Conservation (phyloP, 2,888 invertebrate species). For the Drosophila aldrichi region DNA sequence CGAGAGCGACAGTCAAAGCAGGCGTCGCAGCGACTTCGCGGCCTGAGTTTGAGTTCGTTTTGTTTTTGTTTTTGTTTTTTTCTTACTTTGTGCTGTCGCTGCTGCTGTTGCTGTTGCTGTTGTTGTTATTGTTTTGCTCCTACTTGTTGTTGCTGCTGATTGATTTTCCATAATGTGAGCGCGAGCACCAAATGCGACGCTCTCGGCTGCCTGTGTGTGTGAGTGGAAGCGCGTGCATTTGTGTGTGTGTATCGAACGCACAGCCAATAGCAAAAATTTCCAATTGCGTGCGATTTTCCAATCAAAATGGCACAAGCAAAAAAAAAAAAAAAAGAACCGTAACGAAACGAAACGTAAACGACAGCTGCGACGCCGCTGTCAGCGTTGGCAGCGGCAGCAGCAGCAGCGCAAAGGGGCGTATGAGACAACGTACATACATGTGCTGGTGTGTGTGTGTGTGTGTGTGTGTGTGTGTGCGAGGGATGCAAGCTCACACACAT, state of each 20-base stretch:
- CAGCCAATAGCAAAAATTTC: slow-evolving; percentile 79
- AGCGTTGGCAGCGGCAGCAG: slow-evolving; percentile 8
- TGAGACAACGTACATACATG: slow-evolving; percentile 22
- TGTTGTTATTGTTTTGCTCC: slow-evolving; percentile 1
- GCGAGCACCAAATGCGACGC: slow-evolving; percentile 39
- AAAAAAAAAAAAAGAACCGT: slow-evolving; percentile 65
- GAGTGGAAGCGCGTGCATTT: slow-evolving; percentile 14
- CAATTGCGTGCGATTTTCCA: slow-evolving; percentile 81
- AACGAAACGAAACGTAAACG: slow-evolving; percentile 28
- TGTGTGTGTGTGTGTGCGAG: slow-evolving; percentile 30
- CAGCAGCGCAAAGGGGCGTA: slow-evolving; percentile 57
- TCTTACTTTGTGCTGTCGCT: not conserved
- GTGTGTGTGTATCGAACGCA: slow-evolving; percentile 73
- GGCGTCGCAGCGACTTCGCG: slow-evolving; percentile 25
- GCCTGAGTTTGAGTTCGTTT: slow-evolving; percentile 42
- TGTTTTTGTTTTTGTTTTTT: slow-evolving; percentile 14
- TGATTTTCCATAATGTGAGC: slow-evolving; percentile 78
- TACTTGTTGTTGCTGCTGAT: slow-evolving; percentile 55
- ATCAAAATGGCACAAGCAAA: slow-evolving; percentile 73
- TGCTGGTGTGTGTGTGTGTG: slow-evolving; percentile 31
- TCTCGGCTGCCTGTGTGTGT: slow-evolving; percentile 20
- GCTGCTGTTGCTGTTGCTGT: not conserved
- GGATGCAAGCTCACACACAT: slow-evolving; percentile 35
- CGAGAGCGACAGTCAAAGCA: slow-evolving; percentile 12
- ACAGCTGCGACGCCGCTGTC: slow-evolving; percentile 41